Evolutionary conservation across 1,140 invertebrate genomes (phyloP).

Genomic region (Ectropis grisescens): DNA sequence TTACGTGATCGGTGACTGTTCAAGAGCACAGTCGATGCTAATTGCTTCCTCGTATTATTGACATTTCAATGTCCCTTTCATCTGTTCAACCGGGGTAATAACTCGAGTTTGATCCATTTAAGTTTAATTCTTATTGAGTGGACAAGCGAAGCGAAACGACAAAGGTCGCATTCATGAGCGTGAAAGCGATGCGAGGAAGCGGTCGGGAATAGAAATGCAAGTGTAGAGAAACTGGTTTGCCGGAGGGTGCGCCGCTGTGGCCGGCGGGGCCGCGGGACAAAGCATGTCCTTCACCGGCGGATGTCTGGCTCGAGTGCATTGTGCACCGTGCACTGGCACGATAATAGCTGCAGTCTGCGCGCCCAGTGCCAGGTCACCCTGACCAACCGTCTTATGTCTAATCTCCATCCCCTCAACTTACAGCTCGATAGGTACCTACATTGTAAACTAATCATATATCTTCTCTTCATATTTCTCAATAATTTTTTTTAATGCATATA

Average conservation of each 20-base stretch:
- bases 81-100: no score
- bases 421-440: no score
- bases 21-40: constrained; percentile 17
- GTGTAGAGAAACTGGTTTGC: constrained; percentile 38
- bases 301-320: constrained; percentile 31
- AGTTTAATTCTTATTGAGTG: no score
- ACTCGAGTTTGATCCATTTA: no score
- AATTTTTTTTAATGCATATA: no score
- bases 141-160: no score
- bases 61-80: no score
- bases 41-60: constrained; percentile 15
- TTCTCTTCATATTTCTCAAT: no score
- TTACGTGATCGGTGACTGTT: constrained; percentile 23
- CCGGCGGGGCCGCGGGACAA: constrained; percentile 13
- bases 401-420: no score
- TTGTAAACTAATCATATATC: no score
- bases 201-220: constrained; percentile 36
- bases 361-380: neutral
- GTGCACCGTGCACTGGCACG: constrained; percentile 20
- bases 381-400: no score
- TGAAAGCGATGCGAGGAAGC: constrained; percentile 31
- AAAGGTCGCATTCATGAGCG: constrained; percentile 24
- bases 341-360: constrained; percentile 3
- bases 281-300: constrained; percentile 30
- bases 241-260: neutral